A percentile compares a stretch with the other conserved stretches of the same genome.
Conservation (phyloP, 2,888 invertebrate species). For the Nomada fabriciana region DNA sequence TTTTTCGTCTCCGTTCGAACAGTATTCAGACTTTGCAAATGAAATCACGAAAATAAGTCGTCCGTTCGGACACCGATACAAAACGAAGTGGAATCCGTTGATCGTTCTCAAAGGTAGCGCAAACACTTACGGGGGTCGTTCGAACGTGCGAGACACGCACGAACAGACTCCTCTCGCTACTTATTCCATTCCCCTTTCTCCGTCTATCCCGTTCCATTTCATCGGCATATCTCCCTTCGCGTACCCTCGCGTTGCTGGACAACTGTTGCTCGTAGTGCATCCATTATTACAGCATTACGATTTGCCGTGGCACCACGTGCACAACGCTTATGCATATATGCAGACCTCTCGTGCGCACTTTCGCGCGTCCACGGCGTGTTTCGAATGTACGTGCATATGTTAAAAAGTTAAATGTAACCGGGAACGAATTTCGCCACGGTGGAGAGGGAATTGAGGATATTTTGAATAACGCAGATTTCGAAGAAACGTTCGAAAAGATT, state of each 20-base stretch:
- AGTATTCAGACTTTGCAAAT: background rate
- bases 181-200: conserved; percentile 49
- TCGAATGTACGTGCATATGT: conserved; percentile 47
- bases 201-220: conserved; percentile 27
- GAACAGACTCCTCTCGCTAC: conserved; percentile 40
- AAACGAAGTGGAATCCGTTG: conserved; percentile 8
- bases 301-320: conserved; percentile 64
- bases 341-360: conserved; percentile 47
- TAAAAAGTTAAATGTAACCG: conserved; percentile 38
- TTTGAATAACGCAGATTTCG: too few species aligned
- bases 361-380: conserved; percentile 36
- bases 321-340: conserved; percentile 66
- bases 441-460: background rate
- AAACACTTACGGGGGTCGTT: conserved; percentile 42
- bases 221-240: conserved; percentile 37
- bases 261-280: conserved; percentile 78
- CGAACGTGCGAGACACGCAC: conserved; percentile 48
- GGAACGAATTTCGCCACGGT: background rate
- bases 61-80: background rate
- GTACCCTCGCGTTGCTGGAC: conserved; percentile 67
- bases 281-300: conserved; percentile 78
- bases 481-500: too few species aligned
- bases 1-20: background rate
- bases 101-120: conserved; percentile 26
- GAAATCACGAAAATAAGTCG: background rate